A percentile compares a stretch with the other conserved stretches of the same genome.
Evolutionary conservation across 2,888 invertebrate genomes (phyloP).

Genomic region (Xestia sexstrigata): DNA sequence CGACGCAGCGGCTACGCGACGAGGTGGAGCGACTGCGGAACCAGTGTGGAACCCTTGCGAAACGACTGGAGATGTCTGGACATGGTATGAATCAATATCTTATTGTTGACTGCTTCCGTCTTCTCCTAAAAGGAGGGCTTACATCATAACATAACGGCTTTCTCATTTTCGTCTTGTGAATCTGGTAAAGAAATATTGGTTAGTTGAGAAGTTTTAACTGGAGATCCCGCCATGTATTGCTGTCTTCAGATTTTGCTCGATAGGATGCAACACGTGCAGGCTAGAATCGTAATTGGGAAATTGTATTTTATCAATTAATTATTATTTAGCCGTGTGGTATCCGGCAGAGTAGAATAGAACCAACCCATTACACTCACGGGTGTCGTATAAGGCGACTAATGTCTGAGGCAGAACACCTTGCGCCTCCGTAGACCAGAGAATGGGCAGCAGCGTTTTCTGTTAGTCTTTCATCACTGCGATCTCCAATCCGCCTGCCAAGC

Average conservation of each 20-base stretch:
- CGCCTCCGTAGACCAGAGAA: too few species aligned
- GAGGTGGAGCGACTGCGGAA: slow-evolving; percentile 84
- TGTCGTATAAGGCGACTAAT: too few species aligned
- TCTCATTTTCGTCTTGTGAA: not conserved
- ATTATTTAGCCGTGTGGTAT: too few species aligned
- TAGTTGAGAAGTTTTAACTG: not conserved
- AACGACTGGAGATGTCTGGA: slow-evolving; percentile 83
- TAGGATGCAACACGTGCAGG: not conserved
- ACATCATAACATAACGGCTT: not conserved
- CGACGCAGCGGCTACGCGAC: slow-evolving; percentile 81
- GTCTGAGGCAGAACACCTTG: too few species aligned
- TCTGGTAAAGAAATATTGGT: not conserved
- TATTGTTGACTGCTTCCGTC: not conserved
- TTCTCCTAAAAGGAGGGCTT: not conserved
- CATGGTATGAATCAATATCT: slow-evolving; percentile 72
- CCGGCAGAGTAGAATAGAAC: too few species aligned
- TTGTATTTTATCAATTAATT: slow-evolving; percentile 1
- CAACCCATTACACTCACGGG: too few species aligned
- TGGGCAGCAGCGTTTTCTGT: too few species aligned
- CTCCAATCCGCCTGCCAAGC: too few species aligned
- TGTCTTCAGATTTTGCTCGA: not conserved
- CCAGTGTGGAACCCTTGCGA: slow-evolving; percentile 86
- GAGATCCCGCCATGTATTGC: not conserved
- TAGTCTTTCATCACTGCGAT: too few species aligned
- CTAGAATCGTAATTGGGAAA: not conserved